These are phyloP conservation scores for Buphagus erythrorhynchus DNA, from an alignment of 2,797 vertebrate genomes.

Conservation along the genomic window DNA sequence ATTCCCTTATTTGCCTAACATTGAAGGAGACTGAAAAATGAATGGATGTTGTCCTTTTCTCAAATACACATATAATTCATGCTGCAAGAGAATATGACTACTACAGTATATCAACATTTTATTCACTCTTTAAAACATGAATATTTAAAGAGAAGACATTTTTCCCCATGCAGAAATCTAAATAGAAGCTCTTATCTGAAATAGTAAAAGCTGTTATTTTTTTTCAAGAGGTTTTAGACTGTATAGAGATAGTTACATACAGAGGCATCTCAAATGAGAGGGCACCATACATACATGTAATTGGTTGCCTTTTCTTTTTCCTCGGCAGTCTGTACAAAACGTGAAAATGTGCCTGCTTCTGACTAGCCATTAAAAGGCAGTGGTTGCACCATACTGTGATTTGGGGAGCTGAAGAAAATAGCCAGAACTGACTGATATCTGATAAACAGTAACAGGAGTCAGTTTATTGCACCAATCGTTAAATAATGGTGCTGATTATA, in stretches of 20 bases:
- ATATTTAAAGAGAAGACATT: conserved; percentile 73
- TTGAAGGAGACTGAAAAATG: not conserved
- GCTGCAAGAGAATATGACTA: conserved; percentile 1
- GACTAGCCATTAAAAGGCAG: conserved; percentile 87
- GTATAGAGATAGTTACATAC: conserved; percentile 77
- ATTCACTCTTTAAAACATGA: conserved; percentile 66
- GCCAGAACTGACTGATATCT: conserved; percentile 88
- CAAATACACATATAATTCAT: not conserved
- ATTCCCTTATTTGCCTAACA: not conserved
- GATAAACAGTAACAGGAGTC: conserved; percentile 92
- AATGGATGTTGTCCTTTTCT: not conserved
- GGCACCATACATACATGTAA: conserved; percentile 85
- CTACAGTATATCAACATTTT: conserved; percentile 47
- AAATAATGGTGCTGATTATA: conserved; percentile 97
- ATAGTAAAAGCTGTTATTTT: conserved; percentile 66
- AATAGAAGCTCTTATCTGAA: conserved; percentile 73
- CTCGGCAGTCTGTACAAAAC: conserved; percentile 80
- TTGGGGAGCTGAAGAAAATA: conserved; percentile 86
- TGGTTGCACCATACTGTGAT: conserved; percentile 87
- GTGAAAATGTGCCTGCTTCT: conserved; percentile 82
- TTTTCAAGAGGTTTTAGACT: conserved; percentile 69
- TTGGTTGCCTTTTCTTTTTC: conserved; percentile 86
- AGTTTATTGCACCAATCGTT: conserved; percentile 92
- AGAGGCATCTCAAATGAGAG: conserved; percentile 79
- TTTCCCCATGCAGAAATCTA: conserved; percentile 57